phyloP scores from a whole-genome alignment of 2,797 vertebrate species.

The Garrulus glandarius region DNA sequence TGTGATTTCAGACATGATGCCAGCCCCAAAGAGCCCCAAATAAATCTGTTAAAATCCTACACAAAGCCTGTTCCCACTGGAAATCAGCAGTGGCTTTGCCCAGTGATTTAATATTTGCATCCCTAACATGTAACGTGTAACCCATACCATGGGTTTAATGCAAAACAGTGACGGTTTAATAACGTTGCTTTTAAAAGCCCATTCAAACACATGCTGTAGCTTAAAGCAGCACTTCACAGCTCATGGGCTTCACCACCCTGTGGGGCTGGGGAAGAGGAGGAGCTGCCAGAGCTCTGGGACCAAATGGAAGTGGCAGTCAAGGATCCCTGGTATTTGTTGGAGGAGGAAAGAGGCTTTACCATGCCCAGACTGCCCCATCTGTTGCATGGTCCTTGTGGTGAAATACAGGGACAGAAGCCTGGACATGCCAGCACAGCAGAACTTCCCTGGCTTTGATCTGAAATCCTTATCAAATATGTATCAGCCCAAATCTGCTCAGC shows the following conservation, averaged over 20 bases:
- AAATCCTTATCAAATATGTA: neutral
- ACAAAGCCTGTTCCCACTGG: neutral
- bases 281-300: neutral
- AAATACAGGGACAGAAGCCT: too few relatives aligned
- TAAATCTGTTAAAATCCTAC: neutral
- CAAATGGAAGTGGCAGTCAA: neutral
- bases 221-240: neutral
- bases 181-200: neutral
- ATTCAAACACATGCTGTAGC: neutral
- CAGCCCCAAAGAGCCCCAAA: neutral
- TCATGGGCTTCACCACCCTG: neutral
- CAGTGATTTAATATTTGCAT: neutral
- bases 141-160: neutral
- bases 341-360: neutral
- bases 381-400: neutral
- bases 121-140: neutral
- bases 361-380: neutral
- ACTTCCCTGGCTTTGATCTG: neutral
- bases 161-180: neutral
- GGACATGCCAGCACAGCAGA: accelerated
- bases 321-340: neutral
- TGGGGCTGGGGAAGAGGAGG: neutral
- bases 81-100: neutral
- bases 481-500: neutral
- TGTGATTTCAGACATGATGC: neutral